These are phyloP conservation scores for Zaprionus kolodkinae DNA, from an alignment of 1,140 invertebrate genomes.

Conservation along the genomic window DNA sequence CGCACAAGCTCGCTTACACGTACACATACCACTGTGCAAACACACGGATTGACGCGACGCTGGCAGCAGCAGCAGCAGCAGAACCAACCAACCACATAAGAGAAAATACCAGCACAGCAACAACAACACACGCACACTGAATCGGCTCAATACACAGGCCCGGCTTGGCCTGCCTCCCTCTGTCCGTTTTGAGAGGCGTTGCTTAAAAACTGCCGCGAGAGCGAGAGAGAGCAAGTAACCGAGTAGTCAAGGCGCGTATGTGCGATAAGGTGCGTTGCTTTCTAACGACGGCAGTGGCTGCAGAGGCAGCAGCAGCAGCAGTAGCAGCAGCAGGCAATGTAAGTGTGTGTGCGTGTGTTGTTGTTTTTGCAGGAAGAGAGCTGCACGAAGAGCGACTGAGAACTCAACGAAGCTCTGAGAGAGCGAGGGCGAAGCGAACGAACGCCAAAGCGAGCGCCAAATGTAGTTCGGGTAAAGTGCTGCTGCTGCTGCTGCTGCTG, in stretches of 20 bases:
- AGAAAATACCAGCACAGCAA: constrained; percentile 44
- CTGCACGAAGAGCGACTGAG: constrained; percentile 1
- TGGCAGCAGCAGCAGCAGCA: constrained; percentile 35
- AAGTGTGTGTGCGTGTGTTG: not conserved
- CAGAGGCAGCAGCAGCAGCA: constrained; percentile 19
- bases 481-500: not conserved
- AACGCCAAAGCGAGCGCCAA: constrained; percentile 28
- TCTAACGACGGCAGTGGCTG: constrained; percentile 34
- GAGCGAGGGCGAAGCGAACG: constrained; percentile 3
- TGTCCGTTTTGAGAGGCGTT: constrained; percentile 68
- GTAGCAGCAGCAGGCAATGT: constrained; percentile 18
- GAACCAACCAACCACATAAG: constrained; percentile 57
- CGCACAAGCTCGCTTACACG: constrained; percentile 8
- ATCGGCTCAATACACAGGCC: constrained; percentile 38
- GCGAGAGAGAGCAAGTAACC: constrained; percentile 40
- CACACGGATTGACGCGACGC: not conserved
- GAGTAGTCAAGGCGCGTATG: constrained; percentile 39
- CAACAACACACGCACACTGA: constrained; percentile 56
- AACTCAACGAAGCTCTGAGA: constrained; percentile 11
- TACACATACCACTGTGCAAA: constrained; percentile 1
- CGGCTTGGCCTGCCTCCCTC: constrained; percentile 50
- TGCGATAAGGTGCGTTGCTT: constrained; percentile 67
- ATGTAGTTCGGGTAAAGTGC: constrained; percentile 30
- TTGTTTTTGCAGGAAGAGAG: constrained; percentile 28
- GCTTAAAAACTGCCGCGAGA: constrained; percentile 65